Percentiles rank a stretch among this genome's conserved stretches.
Evolutionary conservation across 1,140 invertebrate species (phyloP).

Genomic region (Scaptomyza graminum): DNA sequence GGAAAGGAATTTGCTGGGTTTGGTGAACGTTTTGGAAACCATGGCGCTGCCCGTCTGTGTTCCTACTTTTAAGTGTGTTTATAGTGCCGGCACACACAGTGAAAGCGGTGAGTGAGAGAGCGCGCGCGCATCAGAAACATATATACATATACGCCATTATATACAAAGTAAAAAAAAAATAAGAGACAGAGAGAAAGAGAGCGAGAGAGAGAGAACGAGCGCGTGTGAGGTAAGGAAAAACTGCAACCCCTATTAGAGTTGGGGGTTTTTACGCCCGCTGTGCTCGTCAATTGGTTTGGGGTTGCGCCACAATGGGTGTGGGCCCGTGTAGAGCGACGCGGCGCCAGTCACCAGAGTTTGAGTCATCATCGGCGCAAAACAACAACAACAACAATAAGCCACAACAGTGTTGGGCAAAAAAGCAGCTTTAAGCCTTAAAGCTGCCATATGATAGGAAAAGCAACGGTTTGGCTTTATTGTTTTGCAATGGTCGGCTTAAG

Average conservation of each 20-base stretch:
- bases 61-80: conserved; percentile 67
- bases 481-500: conserved; percentile 23
- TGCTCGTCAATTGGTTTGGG: conserved; percentile 24
- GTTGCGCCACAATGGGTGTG: conserved; percentile 17
- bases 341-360: conserved; percentile 73
- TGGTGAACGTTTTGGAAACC: conserved; percentile 65
- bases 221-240: conserved; percentile 55
- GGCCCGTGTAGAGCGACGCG: conserved; percentile 41
- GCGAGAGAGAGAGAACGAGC: conserved; percentile 10
- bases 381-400: conserved; percentile 34
- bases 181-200: conserved; percentile 6
- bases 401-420: conserved; percentile 23
- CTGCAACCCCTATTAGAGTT: conserved; percentile 78
- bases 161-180: neutral
- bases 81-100: conserved; percentile 65
- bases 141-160: conserved; percentile 8
- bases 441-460: conserved; percentile 45
- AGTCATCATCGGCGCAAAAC: conserved; percentile 53
- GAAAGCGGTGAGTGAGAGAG: conserved; percentile 75
- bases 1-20: conserved; percentile 70
- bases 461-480: conserved; percentile 53
- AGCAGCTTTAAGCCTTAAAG: conserved; percentile 71
- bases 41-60: conserved; percentile 53
- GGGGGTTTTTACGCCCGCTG: conserved; percentile 62
- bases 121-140: conserved; percentile 60